Evolutionary conservation across 2,797 vertebrate genomes (phyloP), one percentile per base, ranked within the genome.

Genomic region (Hemitrygon akajei): DNA sequence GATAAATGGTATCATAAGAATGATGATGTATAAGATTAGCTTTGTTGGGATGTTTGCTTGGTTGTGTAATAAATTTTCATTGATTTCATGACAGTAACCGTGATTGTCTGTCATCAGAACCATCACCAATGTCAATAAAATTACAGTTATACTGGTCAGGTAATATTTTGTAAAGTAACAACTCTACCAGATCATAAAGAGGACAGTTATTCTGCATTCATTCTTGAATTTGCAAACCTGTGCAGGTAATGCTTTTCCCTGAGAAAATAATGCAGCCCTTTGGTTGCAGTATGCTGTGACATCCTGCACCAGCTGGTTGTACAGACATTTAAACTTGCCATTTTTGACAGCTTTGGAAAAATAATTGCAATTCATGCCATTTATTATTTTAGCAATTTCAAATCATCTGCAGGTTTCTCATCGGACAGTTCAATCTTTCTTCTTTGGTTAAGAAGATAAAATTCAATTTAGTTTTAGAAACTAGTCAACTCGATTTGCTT

Each of bases 341-440:
- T 7, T 63, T 92, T 25, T 92, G 66, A 92, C 89, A 47, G 89
- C 37, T 91, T 91, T 73, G 22, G 69, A 91, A 47, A 93, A 27
- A 58, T 73, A 75, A 56, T 56, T 93, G 71, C 30, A 93, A 93
- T 76, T 75, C 37, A 58, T 76, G 71, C 37, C 91, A 47, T 76
- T 7, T 56, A 30, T 14, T 30, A 47, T 18, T 47, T 93, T 12
- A 93, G 71, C 30, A 93, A 93, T 58, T 56, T 56, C 14, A 75
- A 93, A 93, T 93, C 56, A 12, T 76, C 71, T 75, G 47, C 14
- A 56, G 25, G 37, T 30, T 76, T 93, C 22, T 76, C 7, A 20
- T 40, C 56, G 27, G 22, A 30, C 37, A 16, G 40, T 1, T 76
- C 20, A 56, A 47, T 27, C 14, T 56, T 75, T 30, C 37, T 56